These are phyloP conservation scores for Tympanoctomys barrerae DNA, from an alignment of 2,797 vertebrate species.

Conservation along the genomic window DNA sequence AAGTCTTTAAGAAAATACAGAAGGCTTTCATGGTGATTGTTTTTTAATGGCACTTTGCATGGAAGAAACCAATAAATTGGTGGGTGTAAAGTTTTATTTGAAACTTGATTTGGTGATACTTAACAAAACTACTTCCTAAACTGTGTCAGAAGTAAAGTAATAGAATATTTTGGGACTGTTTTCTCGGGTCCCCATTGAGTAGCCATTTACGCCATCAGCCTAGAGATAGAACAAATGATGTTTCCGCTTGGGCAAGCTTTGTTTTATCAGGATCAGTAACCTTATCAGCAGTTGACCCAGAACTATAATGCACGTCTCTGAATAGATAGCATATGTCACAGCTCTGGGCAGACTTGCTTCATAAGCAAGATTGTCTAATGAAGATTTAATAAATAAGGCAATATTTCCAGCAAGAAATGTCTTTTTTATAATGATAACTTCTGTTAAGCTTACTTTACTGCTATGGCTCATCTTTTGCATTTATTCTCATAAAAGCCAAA, in stretches of 20 bases:
- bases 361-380: conserved; percentile 85
- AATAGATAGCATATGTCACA: conserved; percentile 95
- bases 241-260: conserved; percentile 95
- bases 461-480: conserved; percentile 67
- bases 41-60: conserved; percentile 57
- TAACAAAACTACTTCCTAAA: conserved; percentile 66
- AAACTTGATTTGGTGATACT: conserved; percentile 71
- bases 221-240: conserved; percentile 93
- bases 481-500: conserved; percentile 71
- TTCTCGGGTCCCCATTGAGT: conserved; percentile 81
- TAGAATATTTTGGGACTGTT: conserved; percentile 59
- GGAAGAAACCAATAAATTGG: conserved; percentile 66
- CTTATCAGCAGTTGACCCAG: conserved; percentile 98
- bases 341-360: conserved; percentile 86
- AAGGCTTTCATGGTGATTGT: conserved; percentile 51
- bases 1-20: conserved; percentile 62
- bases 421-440: conserved; percentile 71
- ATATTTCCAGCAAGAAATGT: conserved; percentile 71
- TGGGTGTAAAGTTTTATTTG: conserved; percentile 76
- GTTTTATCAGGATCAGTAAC: conserved; percentile 96
- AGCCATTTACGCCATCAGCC: conserved; percentile 91
- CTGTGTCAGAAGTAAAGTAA: conserved; percentile 68
- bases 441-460: conserved; percentile 69
- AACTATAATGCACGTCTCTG: conserved; percentile 90
- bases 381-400: conserved; percentile 87